A percentile compares a stretch with the other conserved stretches of the same genome.
phyloP scores from a whole-genome alignment of 2,888 invertebrate species.

The Philaethria dido region DNA sequence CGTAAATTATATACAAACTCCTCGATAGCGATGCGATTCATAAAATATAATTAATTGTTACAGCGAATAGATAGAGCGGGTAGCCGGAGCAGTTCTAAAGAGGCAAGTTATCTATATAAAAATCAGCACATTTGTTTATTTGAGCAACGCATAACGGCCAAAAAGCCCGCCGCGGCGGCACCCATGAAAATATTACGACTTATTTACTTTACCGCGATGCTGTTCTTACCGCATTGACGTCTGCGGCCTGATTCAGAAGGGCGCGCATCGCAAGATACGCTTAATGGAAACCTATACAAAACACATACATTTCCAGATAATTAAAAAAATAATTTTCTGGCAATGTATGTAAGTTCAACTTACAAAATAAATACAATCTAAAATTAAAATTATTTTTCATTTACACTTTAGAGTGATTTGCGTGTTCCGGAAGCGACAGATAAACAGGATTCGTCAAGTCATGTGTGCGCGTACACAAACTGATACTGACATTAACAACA shows the following conservation, averaged over 20 bases:
- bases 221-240: slow-evolving; percentile 71
- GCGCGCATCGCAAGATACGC: slow-evolving; percentile 53
- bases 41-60: slow-evolving; percentile 52
- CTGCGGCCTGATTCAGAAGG: slow-evolving; percentile 59
- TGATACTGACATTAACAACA: slow-evolving; percentile 48
- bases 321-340: no score
- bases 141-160: slow-evolving; percentile 71
- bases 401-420: slow-evolving; percentile 18
- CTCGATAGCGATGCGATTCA: slow-evolving; percentile 24
- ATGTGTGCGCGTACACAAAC: slow-evolving; percentile 58
- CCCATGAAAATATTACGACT: slow-evolving; percentile 80
- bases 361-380: background rate
- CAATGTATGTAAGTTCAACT: no score
- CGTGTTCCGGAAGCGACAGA: slow-evolving; percentile 56
- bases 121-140: slow-evolving; percentile 80
- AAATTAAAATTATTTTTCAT: background rate
- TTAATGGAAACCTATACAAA: slow-evolving; percentile 36
- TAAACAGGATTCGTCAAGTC: slow-evolving; percentile 69
- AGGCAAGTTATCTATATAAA: slow-evolving; percentile 72
- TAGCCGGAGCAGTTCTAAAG: slow-evolving; percentile 58
- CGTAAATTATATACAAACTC: slow-evolving; percentile 23
- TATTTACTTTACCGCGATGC: slow-evolving; percentile 76
- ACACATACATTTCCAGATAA: background rate
- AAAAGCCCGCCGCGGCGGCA: slow-evolving; percentile 71
- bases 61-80: slow-evolving; percentile 59